Evolutionary conservation across 2,113 vertebrate genomes (phyloP).

Genomic region (Madoqua kirkii): DNA sequence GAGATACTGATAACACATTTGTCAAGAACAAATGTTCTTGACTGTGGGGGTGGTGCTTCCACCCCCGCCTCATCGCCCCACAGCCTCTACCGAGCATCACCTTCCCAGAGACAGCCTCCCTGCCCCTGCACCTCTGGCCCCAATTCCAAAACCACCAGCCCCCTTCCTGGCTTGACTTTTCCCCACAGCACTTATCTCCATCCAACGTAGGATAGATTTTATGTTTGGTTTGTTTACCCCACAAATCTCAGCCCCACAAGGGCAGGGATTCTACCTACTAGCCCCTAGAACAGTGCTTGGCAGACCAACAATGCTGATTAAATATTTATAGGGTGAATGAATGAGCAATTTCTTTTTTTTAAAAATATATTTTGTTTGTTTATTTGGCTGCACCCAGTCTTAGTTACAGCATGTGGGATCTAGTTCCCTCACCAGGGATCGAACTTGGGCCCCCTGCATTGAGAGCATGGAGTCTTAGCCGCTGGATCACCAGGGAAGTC

Average conservation of each 20-base stretch:
- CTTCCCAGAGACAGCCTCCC: neutral
- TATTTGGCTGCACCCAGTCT: neutral
- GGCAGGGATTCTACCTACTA: neutral
- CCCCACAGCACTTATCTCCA: neutral
- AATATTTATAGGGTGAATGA: neutral
- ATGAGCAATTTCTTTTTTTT: neutral
- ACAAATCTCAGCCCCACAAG: accelerated
- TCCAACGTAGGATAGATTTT: accelerated
- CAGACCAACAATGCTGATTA: neutral
- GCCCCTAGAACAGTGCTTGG: neutral
- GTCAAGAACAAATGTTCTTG: neutral
- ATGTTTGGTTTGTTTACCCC: neutral
- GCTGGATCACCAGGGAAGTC: neutral
- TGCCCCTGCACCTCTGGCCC: neutral
- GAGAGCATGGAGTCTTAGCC: neutral
- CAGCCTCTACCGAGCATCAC: accelerated
- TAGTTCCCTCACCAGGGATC: neutral
- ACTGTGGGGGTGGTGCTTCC: neutral
- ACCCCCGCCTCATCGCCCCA: neutral
- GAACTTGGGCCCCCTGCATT: neutral
- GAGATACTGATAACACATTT: accelerated
- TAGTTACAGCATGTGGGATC: neutral
- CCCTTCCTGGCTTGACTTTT: neutral
- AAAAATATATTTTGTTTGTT: neutral
- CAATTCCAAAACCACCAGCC: neutral